Evolutionary conservation across 2,888 invertebrate species (phyloP).

Genomic region (Dinocampus coccinellae): DNA sequence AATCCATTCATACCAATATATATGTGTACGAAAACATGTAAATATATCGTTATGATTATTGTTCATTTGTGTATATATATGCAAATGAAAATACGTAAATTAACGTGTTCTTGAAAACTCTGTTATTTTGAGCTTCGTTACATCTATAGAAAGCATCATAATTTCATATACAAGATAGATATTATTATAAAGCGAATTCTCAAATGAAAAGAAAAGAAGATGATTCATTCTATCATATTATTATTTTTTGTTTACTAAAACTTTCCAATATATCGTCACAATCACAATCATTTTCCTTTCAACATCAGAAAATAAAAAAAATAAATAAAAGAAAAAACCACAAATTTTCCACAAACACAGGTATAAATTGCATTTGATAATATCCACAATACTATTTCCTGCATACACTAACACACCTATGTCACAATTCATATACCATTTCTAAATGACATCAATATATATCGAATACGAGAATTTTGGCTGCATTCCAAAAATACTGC

Average conservation of each 20-base stretch:
- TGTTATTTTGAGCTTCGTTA: too few species aligned
- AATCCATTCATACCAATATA: background rate
- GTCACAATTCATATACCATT: slow-evolving; percentile 39
- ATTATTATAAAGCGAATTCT: too few species aligned
- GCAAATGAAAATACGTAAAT: too few species aligned
- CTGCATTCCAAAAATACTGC: slow-evolving; percentile 53
- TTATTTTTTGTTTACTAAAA: too few species aligned
- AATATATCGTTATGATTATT: background rate
- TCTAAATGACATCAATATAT: slow-evolving; percentile 57
- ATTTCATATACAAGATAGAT: too few species aligned
- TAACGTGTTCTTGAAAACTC: too few species aligned
- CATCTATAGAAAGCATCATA: too few species aligned
- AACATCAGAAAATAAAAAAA: too few species aligned
- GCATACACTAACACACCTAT: background rate
- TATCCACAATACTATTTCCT: slow-evolving; percentile 39
- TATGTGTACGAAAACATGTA: background rate
- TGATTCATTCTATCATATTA: too few species aligned
- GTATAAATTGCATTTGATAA: slow-evolving; percentile 65
- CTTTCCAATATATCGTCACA: too few species aligned
- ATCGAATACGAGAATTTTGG: slow-evolving; percentile 56
- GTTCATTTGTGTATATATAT: background rate
- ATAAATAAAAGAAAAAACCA: too few species aligned
- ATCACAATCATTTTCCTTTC: too few species aligned
- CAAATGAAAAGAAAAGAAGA: background rate
- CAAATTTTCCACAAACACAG: slow-evolving; percentile 62